Evolutionary conservation across 2,797 vertebrate genomes (phyloP), one percentile per base, ranked within the genome.

Genomic region (Rhynchonycteris naso): DNA sequence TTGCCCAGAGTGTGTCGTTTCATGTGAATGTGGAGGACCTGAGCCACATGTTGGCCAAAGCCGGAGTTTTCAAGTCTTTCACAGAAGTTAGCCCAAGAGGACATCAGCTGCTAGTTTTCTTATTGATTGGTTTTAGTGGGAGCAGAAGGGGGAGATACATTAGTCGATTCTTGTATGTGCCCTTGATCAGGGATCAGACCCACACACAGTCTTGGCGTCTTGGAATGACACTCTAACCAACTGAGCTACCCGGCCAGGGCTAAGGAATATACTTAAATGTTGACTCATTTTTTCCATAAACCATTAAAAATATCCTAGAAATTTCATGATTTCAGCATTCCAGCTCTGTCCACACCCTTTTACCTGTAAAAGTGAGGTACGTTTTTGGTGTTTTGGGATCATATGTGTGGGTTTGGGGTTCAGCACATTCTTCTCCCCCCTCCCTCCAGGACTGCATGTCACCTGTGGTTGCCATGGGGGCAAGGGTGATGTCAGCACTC

Each of bases 301-400:
- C 47, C 61, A 58, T 71, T 90, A 71, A 89, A 89, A 93, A 56
- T 90, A 75, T n/a, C 54, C n/a, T 83, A 7, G 21, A 81, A 96
- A 92, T 61, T 72, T 90, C 56, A 43, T 63, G 30, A 65, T 90
- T 91, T 90, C 50, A 38, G 38, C 43, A n/a, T 59, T 87, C 33
- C 24, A 71, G 24, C 28, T 83, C 58, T 91, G 21, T 80, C 58
- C 5, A 21, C 7, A 83, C 19, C 43, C 35, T 54, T 56, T 86
- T 82, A 78, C 43, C 59, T 22, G 22, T 89, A 30, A 92, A 88
- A 79, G 75, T 75, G 15, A 14, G 16, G 50, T 76, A 68, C 72
- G 61, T 63, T 47, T 38, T 33, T 61, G n/a, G 19, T 13, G 22
- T 74, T 68, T 78, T 65, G 74, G 33, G 8, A 54, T 47, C 5